A percentile compares a stretch with the other conserved stretches of the same genome.
Conservation (phyloP, 2,113 vertebrate species). For the Tragelaphus buxtoni region DNA sequence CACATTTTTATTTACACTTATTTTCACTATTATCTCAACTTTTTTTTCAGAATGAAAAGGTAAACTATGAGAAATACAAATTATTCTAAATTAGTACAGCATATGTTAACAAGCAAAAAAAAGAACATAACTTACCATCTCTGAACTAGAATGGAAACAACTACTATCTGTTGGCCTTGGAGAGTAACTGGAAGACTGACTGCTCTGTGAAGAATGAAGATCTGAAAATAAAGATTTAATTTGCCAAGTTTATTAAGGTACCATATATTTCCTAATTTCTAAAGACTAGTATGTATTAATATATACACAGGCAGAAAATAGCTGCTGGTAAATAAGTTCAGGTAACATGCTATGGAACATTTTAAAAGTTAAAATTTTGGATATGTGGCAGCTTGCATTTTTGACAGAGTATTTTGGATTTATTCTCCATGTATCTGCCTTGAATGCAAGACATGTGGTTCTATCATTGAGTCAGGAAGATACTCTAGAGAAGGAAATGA, state of each 20-base stretch:
- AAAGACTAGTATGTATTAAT: not conserved
- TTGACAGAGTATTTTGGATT: not conserved
- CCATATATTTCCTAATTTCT: not conserved
- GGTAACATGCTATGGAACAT: not conserved
- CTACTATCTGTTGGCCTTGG: constrained; percentile 74
- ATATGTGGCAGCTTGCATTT: not conserved
- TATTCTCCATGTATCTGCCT: not conserved
- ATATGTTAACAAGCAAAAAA: not conserved
- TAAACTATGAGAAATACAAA: not conserved
- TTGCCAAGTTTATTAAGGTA: not conserved
- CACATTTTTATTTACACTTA: not conserved
- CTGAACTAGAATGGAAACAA: constrained; percentile 79
- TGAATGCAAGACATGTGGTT: not conserved
- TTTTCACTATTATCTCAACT: not conserved
- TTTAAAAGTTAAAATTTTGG: not conserved
- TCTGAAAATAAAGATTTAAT: constrained; percentile 63
- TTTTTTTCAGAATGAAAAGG: not conserved
- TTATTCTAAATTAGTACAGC: not conserved
- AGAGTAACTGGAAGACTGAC: constrained; percentile 75
- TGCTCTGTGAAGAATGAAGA: constrained; percentile 61
- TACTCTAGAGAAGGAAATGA: not conserved
- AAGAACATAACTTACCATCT: constrained; percentile 75
- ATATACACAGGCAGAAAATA: not conserved
- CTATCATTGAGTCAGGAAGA: not conserved
- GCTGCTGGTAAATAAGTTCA: not conserved